Evolutionary conservation across 2,113 vertebrate species (phyloP).

Genomic region (Puffinus mauretanicus): DNA sequence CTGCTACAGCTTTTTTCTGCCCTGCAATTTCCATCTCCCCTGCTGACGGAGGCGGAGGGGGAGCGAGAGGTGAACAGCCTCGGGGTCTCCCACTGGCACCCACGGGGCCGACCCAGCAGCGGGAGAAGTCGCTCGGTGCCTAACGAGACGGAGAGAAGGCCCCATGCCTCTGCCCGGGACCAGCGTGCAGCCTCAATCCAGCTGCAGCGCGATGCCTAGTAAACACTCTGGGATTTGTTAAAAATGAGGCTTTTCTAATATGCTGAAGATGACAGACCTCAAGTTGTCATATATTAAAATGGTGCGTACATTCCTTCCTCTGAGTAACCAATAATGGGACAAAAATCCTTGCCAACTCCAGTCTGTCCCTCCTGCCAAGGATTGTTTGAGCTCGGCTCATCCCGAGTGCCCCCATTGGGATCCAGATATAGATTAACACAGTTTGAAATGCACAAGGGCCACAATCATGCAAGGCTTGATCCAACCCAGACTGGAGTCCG

Average conservation of each 20-base stretch:
- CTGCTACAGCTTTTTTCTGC: background rate
- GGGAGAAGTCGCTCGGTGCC: background rate
- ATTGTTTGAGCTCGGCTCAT: conserved; percentile 56
- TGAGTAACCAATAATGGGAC: conserved; percentile 38
- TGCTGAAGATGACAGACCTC: conserved; percentile 54
- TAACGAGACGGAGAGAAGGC: background rate
- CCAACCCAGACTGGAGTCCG: conserved; percentile 20
- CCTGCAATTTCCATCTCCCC: background rate
- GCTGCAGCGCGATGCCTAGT: background rate
- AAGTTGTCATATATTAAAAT: conserved; percentile 59
- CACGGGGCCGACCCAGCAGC: accelerated
- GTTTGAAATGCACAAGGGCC: conserved; percentile 28
- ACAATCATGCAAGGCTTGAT: conserved; percentile 32
- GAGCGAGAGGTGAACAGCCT: background rate
- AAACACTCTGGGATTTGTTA: conserved; percentile 39
- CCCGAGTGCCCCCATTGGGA: conserved; percentile 36
- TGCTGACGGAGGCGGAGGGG: background rate
- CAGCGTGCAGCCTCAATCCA: background rate
- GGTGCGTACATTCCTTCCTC: conserved; percentile 40
- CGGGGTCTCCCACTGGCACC: background rate
- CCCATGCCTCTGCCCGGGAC: background rate
- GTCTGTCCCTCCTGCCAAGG: conserved; percentile 48
- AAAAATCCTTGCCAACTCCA: conserved; percentile 50
- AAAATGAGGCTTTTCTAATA: conserved; percentile 32
- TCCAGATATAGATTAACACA: conserved; percentile 55